Evolutionary conservation across 35 echinoderm and acorn worm species (phyloP), one percentile per base, ranked within the genome.

Genomic region (Chiridota heheva): DNA sequence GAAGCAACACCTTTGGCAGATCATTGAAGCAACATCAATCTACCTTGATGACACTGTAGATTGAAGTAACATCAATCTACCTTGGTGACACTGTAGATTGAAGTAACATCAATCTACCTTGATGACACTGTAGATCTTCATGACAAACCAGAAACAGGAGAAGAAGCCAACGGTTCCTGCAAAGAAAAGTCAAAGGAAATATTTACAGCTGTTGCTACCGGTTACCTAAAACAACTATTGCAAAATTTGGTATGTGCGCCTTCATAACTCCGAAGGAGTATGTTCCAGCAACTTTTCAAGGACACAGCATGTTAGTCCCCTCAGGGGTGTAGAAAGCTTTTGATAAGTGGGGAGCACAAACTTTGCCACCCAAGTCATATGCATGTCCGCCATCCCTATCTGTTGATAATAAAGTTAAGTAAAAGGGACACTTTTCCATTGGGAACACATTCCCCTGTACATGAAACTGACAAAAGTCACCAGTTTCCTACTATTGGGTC

Each of bases 121-220:
- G 24, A 97, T 88, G 3, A 90, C 89, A 35, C 84, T 80, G 83
- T 97, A 97, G 40, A 97, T 97, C 75, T 97, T 97, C n/a, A 81
- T 88, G 38, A 97, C 93, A 80, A 97, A 97, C 93, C 93, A 97
- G 56, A 97, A 91, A 58, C 93, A 97, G n/a, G 93, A 80, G 68
- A 91, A 97, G 88, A 97, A 97, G 55, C 93, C 93, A 40, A 91
- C 77, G 36, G 93, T 87, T 55, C 93, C 92, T 96, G 87, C 32
- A 45, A 48, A 51, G 51, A 81, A 15, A 76, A 86, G 74, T 72
- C 24, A 59, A 32, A 47, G 28, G 41, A 8, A 38, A 56, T 29
- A 41, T 26, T n/a, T 33, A 82, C 39, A 35, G 7, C 27, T 38
- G 22, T 7, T 27, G 27, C 5, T 27, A 67, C n/a, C n/a, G n/a